Base-by-base conservation (phyloP, 2,888 invertebrate species). In the Taenaris catops region DNA sequence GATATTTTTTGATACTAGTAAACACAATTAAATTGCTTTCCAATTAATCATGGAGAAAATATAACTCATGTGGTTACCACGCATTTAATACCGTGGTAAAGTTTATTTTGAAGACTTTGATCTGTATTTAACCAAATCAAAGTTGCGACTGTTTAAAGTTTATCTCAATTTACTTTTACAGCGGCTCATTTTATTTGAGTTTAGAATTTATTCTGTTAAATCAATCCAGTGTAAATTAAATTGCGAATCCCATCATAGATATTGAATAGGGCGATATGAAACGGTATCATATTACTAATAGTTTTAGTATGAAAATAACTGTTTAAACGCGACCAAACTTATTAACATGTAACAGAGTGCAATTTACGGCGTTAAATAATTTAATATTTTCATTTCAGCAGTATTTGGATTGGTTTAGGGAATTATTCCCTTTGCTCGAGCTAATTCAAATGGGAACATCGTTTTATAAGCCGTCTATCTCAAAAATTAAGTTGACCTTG, bases 51-150 rank as follows among this genome's bases (percentile, higher is more conserved):
- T n/a, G n/a, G n/a, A n/a, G n/a, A 14, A 14, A 14, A 14, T 14
- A 3, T 14, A 14, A 2, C 3, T 14, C 14, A 14, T 14, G 14
- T 14, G 14, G 14, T 14, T 14, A 14, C 4, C 4, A 14, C 4
- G 14, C 4, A 14, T 31, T 23, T n/a, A 2, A 3, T 29, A 12
- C 1, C 12, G 6, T 16, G 16, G 6, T 21, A 16, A 19, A 9
- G 23, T 31, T 31, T 31, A 31, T 23, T n/a, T 31, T 9, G 18
- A 7, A 6, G 16, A 20, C 36, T 36, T 36, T 29, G 36, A 36
- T 36, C 25, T 20, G 23, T 29, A 29, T 36, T 19, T 29, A 29
- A 29, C 36, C 25, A 25, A 36, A 18, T 29, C 36, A 25, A 36
- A 36, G 36, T 14, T 24, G 14, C 7, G 29, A 14, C 12, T 20